Evolutionary conservation across 2,888 invertebrate genomes (phyloP).

Genomic region (Clunio marinus): DNA sequence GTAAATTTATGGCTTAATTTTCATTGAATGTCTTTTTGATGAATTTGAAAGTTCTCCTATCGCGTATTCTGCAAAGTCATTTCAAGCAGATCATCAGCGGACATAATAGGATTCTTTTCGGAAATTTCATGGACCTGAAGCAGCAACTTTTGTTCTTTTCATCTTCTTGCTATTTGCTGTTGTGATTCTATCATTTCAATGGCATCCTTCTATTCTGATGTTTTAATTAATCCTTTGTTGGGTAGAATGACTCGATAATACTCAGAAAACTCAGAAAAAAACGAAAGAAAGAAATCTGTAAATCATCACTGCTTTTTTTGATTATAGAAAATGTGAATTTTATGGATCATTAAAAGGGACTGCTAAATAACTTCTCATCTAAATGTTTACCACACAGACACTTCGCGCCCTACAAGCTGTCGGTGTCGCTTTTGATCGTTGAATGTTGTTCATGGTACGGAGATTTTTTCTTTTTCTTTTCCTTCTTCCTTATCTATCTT

Average conservation of each 20-base stretch:
- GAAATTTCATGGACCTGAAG: slow-evolving; percentile 12
- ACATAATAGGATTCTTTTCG: slow-evolving; percentile 11
- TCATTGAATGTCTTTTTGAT: neutral
- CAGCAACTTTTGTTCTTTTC: slow-evolving; percentile 8
- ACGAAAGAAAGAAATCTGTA: neutral
- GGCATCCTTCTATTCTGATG: slow-evolving; percentile 26
- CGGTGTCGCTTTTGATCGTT: slow-evolving; percentile 11
- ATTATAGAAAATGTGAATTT: slow-evolving; percentile 30
- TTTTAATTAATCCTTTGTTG: slow-evolving; percentile 39
- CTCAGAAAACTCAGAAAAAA: too few relatives aligned
- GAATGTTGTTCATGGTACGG: neutral
- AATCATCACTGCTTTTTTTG: neutral
- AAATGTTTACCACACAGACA: slow-evolving; percentile 33
- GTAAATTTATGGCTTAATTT: slow-evolving; percentile 15
- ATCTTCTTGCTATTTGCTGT: too few relatives aligned
- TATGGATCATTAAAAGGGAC: slow-evolving; percentile 36
- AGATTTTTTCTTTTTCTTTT: neutral
- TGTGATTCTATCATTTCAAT: neutral
- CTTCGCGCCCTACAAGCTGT: slow-evolving; percentile 14
- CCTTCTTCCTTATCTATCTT: neutral
- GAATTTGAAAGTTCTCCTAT: slow-evolving; percentile 5
- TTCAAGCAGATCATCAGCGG: neutral
- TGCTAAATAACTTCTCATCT: slow-evolving; percentile 26
- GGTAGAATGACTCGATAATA: slow-evolving; percentile 6
- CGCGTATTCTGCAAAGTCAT: slow-evolving; percentile 18